Evolutionary conservation across 2,888 invertebrate species (phyloP), one percentile per base, ranked within the genome.

Genomic region (Ctenicera cuprea): DNA sequence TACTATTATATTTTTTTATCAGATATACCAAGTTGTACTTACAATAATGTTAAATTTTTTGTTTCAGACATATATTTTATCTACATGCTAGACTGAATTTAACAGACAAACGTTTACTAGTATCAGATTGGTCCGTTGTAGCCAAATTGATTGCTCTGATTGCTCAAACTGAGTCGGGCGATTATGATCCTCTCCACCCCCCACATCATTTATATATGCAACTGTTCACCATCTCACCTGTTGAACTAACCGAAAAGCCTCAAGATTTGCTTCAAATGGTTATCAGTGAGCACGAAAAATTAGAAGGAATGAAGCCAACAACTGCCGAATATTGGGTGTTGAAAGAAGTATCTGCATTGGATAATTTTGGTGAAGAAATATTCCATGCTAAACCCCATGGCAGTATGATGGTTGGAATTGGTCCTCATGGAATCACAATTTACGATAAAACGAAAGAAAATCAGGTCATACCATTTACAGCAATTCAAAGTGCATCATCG

Each of bases 281-380:
- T 75, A 90, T 92, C 52, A 89, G 90, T 48, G 90, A 91, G 79
- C 93, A 93, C 81, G 90, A 89, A 77, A 91, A 83, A 68, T 82
- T 82, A 67, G 83, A 82, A 67, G 85, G 84, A 12, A 94, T 94
- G 92, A 91, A 92, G 73, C 87, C 91, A 8, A 91, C 92, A n/a
- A 92, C 94, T 45, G 95, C 95, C 1, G 94, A 95, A 83, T 96
- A 96, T 87, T 93, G 94, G 90, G 87, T 96, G 45, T 87, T 97
- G 59, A 94, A 95, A 84, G 94, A 94, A 85, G 93, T 94, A 68
- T 93, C 95, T 5, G 91, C 92, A 76, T 87, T 95, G 79, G 93
- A 94, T 78, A 93, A 93, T 37, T 96, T 95, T 86, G 96, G 96
- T 0, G 94, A 95, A 85, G 95, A 96, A 85, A 88, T 94, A 77